phyloP scores from a whole-genome alignment of 2,888 invertebrate species.

The Notocelia uddmanniana region DNA sequence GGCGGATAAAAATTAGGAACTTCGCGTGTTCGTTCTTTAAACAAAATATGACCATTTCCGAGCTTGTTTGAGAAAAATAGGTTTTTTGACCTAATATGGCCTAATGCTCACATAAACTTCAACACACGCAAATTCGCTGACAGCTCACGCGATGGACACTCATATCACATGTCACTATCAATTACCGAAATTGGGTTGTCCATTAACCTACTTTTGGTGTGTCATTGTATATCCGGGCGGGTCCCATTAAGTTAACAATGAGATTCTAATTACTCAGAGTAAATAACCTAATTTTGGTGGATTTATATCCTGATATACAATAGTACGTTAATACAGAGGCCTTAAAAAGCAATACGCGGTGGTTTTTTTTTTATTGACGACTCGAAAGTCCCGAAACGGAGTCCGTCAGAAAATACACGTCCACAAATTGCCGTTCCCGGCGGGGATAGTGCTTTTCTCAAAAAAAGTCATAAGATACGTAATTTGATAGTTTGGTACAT shows the following conservation, averaged over 20 bases:
- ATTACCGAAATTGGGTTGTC: constrained; percentile 4
- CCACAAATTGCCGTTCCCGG: too few species aligned
- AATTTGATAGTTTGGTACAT: too few species aligned
- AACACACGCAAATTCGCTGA: constrained; percentile 8
- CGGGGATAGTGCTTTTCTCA: too few species aligned
- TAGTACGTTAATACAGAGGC: too few species aligned
- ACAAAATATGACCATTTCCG: neutral
- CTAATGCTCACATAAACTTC: neutral
- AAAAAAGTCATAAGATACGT: too few species aligned
- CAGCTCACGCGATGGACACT: constrained; percentile 6
- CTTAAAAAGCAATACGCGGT: too few species aligned
- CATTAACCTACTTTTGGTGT: constrained; percentile 20
- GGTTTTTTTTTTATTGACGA: too few species aligned
- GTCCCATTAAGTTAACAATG: constrained; percentile 1
- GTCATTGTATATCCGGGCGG: constrained; percentile 4
- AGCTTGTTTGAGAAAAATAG: neutral
- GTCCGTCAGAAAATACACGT: too few species aligned
- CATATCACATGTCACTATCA: constrained; percentile 13
- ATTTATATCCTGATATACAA: too few species aligned
- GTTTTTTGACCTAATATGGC: neutral
- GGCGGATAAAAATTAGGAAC: too few species aligned
- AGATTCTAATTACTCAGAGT: neutral
- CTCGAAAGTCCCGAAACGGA: too few species aligned
- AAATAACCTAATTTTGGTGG: neutral
- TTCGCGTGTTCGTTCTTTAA: too few species aligned